Conservation (phyloP, 2,797 vertebrate species). For the Kryptolebias ocellatus region DNA sequence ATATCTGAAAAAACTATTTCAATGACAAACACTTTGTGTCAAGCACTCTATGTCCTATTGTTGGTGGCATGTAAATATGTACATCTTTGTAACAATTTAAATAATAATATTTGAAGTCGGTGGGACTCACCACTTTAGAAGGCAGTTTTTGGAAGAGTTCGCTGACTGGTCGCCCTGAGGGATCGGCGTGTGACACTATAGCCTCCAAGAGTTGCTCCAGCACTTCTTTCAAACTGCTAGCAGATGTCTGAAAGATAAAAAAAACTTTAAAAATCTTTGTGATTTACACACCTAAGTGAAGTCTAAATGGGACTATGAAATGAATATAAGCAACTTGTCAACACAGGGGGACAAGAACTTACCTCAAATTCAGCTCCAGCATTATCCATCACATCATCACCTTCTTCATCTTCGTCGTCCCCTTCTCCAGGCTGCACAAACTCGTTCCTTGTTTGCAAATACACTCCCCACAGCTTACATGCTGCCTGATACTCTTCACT, state of each 20-base stretch:
- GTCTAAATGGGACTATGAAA: background rate
- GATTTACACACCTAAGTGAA: background rate
- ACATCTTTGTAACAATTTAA: background rate
- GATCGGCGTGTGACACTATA: conserved; percentile 89
- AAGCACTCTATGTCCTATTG: background rate
- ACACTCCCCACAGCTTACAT: conserved; percentile 92
- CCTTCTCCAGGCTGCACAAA: conserved; percentile 93
- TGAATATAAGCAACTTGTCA: background rate
- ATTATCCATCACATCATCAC: conserved; percentile 89
- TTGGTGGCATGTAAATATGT: background rate
- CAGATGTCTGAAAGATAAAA: conserved; percentile 81
- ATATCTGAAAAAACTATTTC: background rate
- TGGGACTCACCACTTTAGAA: conserved; percentile 92
- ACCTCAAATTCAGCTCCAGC: conserved; percentile 89
- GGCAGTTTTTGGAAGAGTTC: conserved; percentile 99
- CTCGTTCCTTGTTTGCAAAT: conserved; percentile 92
- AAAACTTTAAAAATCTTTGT: background rate
- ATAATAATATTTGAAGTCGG: background rate
- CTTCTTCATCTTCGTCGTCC: conserved; percentile 88
- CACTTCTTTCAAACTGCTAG: conserved; percentile 91
- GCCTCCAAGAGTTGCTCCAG: conserved; percentile 96
- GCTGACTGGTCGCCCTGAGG: conserved; percentile 91
- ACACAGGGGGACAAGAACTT: background rate
- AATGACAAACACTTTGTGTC: background rate
- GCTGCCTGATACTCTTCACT: conserved; percentile 94